A percentile compares a stretch with the other conserved stretches of the same genome.
phyloP scores from a whole-genome alignment of 2,797 vertebrate species.

The Acridotheres tristis region DNA sequence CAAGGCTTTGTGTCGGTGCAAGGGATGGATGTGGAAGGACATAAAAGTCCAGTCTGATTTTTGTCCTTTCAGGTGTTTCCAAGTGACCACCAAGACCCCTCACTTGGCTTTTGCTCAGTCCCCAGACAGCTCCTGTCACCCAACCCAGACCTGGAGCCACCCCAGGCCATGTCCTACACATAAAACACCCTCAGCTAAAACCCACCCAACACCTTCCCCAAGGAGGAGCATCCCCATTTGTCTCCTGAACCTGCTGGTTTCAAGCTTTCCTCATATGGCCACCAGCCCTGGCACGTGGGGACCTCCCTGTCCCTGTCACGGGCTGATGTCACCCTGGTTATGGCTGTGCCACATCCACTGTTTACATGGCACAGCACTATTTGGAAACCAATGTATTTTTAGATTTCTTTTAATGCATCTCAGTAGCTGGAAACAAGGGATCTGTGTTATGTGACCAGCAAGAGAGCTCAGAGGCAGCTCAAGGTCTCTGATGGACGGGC shows the following conservation, averaged over 20 bases:
- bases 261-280: neutral
- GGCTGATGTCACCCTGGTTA: constrained; percentile 11
- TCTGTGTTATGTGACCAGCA: neutral
- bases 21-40: neutral
- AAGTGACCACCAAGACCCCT: neutral
- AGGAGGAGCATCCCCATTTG: neutral
- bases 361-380: constrained; percentile 16
- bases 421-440: constrained; percentile 39
- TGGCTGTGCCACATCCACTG: neutral
- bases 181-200: neutral
- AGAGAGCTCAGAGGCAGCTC: neutral
- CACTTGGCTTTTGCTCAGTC: neutral
- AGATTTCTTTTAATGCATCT: constrained; percentile 30
- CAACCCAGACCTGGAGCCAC: neutral
- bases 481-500: accelerated
- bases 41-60: neutral
- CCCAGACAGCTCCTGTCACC: neutral
- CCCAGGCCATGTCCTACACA: accelerated
- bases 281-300: accelerated
- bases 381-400: constrained; percentile 47
- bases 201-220: neutral
- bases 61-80: constrained; percentile 17
- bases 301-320: neutral
- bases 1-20: neutral
- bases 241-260: neutral